Evolutionary conservation across 2,888 invertebrate species (phyloP), one percentile per base, ranked within the genome.

Genomic region (Uropetala carovei): DNA sequence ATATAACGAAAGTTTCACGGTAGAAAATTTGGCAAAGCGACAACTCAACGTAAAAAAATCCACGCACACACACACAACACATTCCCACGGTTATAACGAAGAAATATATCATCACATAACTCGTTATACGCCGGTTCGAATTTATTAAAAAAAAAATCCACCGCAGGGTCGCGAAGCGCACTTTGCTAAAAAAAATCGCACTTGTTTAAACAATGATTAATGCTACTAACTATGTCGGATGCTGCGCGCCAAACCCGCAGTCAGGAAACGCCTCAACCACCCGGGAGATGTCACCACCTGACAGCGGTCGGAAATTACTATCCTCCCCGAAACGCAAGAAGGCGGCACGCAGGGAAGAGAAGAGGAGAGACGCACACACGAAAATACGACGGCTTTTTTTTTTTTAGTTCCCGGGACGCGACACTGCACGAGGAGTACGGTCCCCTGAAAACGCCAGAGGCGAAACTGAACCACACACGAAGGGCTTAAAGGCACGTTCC

Each of bases 371-470:
- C 18, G 11, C 75, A 27, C 43, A 27, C 75, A 27, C 75, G 13
- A 75, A 75, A 75, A 75, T 75, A 75, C 75, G 22, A 75, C 75
- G 22, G 27, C 22, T 22, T 22, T 10, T 27, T 27, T 22, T 13
- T 22, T 10, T n/a, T n/a, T n/a, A n/a, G n/a, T 4, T 75, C 11
- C 75, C 75, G 27, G 75, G 75, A 27, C 27, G 75, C 75, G 27
- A 27, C 3, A 27, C 27, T 10, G 22, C 75, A 43, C 75, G 75
- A 7, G 27, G 75, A 7, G 27, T 27, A 75, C n/a, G 27, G 27
- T 27, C 75, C 75, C 75, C 75, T 11, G 22, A 75, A 75, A 75
- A 75, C 75, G 75, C 75, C 75, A 27, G 75, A 22, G 75, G 75
- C 75, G 75, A 75, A 75, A 75, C 75, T 75, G 75, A 75, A 75